Base-by-base conservation (phyloP, 2,797 vertebrate species). In the Neopelma chrysocephalum region DNA sequence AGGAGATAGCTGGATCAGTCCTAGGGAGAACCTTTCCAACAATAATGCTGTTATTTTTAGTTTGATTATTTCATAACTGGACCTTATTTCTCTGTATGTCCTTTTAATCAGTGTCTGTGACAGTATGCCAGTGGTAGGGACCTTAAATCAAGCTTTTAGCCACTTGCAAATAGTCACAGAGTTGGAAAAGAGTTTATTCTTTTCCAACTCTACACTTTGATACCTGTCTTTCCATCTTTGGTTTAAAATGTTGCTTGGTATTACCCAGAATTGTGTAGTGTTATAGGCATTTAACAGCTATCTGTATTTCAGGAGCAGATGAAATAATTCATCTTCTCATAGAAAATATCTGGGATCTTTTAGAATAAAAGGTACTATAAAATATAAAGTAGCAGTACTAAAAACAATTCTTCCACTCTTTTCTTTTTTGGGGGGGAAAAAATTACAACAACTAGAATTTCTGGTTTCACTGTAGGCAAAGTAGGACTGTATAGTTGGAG, bases 301-400 rank as follows among this genome's bases (percentile, higher is more conserved):
- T 13, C 18, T 82, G 43, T 32, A 42, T 82, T 84, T 93, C 71
- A 84, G 80, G 27, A 81, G 18, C 31, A 84, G 61, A 78, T 51
- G 31, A 84, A 56, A 50, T 3, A 1, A 13, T 87, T 92, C 4
- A 1, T 76, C 68, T 90, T 62, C 66, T 77, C 22, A 40, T 12
- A 70, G 36, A 82, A 89, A 90, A 87, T 9, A 54, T 61, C 34
- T 57, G 36, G 9, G 32, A 64, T 32, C 10, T 70, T 93, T 92
- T 60, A 70, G 53, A 90, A 92, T 69, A 79, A 82, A 87, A 84
- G 10, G 3, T 60, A 21, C 7, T 62, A 62, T 78, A 76, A 90
- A 82, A 72, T 38, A 56, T 27, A 79, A 70, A 50, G 9, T 61
- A 82, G 1, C 47, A 38, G 62, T 77, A 85, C 64, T 38, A 31